Conservation (phyloP, 1,140 invertebrate species). For the Amyelois transitella region DNA sequence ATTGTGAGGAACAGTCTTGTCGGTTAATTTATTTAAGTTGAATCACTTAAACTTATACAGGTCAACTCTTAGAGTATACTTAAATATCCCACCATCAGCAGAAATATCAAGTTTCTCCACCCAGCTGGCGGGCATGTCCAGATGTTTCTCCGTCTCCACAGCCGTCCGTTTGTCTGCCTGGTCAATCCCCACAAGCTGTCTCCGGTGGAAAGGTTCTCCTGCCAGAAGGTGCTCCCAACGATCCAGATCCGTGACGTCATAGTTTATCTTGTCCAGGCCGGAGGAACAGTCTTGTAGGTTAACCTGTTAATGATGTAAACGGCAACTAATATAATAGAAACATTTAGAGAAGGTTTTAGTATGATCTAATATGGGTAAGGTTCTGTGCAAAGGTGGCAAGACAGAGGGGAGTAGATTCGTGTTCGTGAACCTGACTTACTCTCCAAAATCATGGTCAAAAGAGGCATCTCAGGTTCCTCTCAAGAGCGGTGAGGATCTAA, state of each 20-base stretch:
- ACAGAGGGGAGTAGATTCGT: too few relatives aligned
- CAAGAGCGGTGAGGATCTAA: too few relatives aligned
- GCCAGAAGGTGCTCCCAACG: constrained; percentile 83
- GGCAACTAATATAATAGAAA: not conserved
- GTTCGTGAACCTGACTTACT: too few relatives aligned
- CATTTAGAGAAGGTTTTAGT: too few relatives aligned
- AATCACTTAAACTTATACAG: too few relatives aligned
- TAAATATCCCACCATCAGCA: constrained; percentile 78
- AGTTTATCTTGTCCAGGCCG: constrained; percentile 34
- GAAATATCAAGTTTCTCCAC: constrained; percentile 81
- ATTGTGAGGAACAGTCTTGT: too few relatives aligned
- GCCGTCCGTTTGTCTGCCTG: constrained; percentile 62
- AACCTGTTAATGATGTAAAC: constrained; percentile 26
- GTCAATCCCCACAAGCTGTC: constrained; percentile 69
- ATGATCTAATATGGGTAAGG: too few relatives aligned
- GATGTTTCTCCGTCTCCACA: constrained; percentile 79
- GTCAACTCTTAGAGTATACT: too few relatives aligned
- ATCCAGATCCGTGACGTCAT: constrained; percentile 75
- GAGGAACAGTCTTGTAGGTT: constrained; percentile 46
- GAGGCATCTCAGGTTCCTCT: too few relatives aligned
- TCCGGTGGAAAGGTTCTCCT: constrained; percentile 76
- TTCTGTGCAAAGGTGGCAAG: too few relatives aligned
- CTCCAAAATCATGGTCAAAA: too few relatives aligned
- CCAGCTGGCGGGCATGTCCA: constrained; percentile 89
- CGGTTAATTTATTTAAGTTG: too few relatives aligned